These are phyloP conservation scores for Deilephila porcellus DNA, from an alignment of 2,888 invertebrate species.

Conservation along the genomic window DNA sequence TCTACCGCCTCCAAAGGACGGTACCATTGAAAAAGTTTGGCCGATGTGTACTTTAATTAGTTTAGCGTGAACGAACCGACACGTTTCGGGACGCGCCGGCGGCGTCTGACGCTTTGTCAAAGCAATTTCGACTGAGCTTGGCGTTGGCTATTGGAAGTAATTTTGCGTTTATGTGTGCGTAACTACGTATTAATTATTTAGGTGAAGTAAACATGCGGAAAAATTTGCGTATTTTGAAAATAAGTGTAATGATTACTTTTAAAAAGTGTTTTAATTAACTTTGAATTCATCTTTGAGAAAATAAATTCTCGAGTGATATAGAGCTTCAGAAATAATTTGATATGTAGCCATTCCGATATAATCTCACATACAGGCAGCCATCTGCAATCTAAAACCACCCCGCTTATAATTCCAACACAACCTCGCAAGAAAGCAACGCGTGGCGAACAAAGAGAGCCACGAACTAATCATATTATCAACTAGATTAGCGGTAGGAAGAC, in stretches of 20 bases:
- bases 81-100: slow-evolving; percentile 2
- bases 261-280: too few species aligned
- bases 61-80: slow-evolving; percentile 45
- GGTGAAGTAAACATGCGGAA: not conserved
- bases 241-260: not conserved
- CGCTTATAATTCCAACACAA: too few species aligned
- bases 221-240: not conserved
- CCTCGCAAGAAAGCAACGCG: slow-evolving; percentile 30
- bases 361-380: too few species aligned
- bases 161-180: slow-evolving; percentile 6
- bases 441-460: slow-evolving; percentile 46
- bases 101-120: slow-evolving; percentile 1
- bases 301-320: too few species aligned
- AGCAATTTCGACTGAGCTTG: slow-evolving; percentile 22
- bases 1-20: slow-evolving; percentile 17
- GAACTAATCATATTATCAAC: slow-evolving; percentile 71
- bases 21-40: slow-evolving; percentile 65
- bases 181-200: too few species aligned
- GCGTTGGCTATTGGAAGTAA: slow-evolving; percentile 15
- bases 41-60: slow-evolving; percentile 64
- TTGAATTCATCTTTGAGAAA: too few species aligned
- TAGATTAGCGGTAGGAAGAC: slow-evolving; percentile 77
- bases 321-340: too few species aligned
- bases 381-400: too few species aligned
- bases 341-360: too few species aligned